Base-by-base conservation (phyloP, 2,113 vertebrate genomes). In the Canis aureus region DNA sequence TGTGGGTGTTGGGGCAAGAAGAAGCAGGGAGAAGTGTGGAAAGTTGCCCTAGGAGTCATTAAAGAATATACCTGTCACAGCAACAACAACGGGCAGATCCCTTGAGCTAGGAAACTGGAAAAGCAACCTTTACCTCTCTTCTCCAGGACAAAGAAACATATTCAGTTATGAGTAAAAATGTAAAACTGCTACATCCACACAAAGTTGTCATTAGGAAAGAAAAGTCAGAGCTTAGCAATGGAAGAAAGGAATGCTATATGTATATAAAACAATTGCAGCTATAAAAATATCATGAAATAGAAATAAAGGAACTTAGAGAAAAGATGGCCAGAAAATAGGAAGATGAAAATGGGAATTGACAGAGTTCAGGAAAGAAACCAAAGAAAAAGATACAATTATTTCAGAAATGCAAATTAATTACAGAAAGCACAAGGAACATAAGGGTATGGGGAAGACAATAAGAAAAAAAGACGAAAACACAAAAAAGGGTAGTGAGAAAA, bases 221-320 rank as follows among this genome's bases (percentile, higher is more conserved):
- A 80, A 80, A 96, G 53, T 73, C 13, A 92, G 78, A 89, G 32
- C 43, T 76, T 66, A 71, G 19, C n/a, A 81, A 57, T 62, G 19
- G 57, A 94, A 92, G 32, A 16, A 78, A 74, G 49, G n/a, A 87
- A 93, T 82, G 32, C 11, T 55, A 43, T 67, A 15, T 78, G 4
- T 67, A 22, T 76, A 49, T 27, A 85, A 25, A 4, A 11, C 49
- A 59, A 17, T 53, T 13, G 17, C 17, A 66, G 29, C 51, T 90
- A 78, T 60, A 80, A 71, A 78, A 84, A 64, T 49, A 80, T 43
- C 20, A 35, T 57, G 22, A 78, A 89, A 83, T 83, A 79, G 43
- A 92, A 89, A 71, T 84, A 80, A 93, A 80, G 23, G 15, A 88
- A 92, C 16, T 96, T 66, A 89, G 20, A 94, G 49, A 76, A 91